Percentiles rank a stretch among this genome's conserved stretches.
Conservation (phyloP, 2,888 invertebrate species). For the Xanthorhoe spadicearia region DNA sequence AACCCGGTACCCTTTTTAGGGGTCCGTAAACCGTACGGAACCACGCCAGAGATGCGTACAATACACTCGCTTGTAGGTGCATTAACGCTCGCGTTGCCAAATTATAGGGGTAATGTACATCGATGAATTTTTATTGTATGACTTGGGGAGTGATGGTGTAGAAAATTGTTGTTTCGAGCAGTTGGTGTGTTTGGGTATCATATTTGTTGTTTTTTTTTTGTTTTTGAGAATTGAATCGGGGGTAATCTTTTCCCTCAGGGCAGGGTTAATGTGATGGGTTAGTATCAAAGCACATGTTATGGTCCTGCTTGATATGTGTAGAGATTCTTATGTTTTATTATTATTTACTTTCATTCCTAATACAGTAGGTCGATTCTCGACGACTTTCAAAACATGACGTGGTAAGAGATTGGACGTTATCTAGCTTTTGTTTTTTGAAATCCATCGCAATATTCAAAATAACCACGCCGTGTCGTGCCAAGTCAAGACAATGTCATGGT, state of each 20-base stretch:
- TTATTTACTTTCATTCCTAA: no score
- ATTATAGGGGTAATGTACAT: conserved; percentile 36
- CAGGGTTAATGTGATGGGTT: conserved; percentile 18
- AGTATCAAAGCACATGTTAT: conserved; percentile 27
- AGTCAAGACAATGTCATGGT: no score
- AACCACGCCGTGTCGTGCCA: no score
- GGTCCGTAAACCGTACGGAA: conserved; percentile 66
- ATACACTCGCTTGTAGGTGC: conserved; percentile 51
- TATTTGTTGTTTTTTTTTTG: conserved; percentile 32
- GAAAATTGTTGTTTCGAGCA: conserved; percentile 36
- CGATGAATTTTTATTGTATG: conserved; percentile 41
- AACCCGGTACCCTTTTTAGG: conserved; percentile 73
- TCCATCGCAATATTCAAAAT: no score
- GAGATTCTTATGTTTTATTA: background rate
- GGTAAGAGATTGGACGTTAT: no score
- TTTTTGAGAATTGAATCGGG: conserved; percentile 29
- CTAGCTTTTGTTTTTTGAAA: no score
- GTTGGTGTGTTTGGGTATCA: conserved; percentile 36
- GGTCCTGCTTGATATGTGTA: background rate
- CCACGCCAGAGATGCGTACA: conserved; percentile 54
- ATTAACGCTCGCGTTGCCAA: conserved; percentile 44
- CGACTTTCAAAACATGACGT: no score
- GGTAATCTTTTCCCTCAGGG: conserved; percentile 26
- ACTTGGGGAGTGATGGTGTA: conserved; percentile 35
- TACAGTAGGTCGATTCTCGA: no score